phyloP scores from a whole-genome alignment of 2,888 invertebrate species.

The Myopa testacea region DNA sequence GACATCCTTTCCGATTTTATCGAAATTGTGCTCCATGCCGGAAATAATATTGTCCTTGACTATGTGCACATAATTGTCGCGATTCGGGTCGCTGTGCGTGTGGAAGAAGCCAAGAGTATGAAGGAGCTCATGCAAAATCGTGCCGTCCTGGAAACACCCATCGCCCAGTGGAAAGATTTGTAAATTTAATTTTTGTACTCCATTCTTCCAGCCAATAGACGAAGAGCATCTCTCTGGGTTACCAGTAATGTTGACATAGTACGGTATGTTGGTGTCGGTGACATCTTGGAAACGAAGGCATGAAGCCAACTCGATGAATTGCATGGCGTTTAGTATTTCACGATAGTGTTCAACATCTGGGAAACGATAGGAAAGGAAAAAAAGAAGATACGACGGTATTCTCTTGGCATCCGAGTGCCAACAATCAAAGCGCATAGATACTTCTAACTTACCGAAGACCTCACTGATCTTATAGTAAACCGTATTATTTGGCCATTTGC shows the following conservation, averaged over 20 bases:
- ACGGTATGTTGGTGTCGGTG: conserved; percentile 59
- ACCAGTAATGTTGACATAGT: conserved; percentile 54
- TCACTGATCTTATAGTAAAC: conserved; percentile 75
- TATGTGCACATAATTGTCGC: conserved; percentile 69
- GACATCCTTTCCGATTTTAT: conserved; percentile 71
- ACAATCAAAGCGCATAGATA: too few relatives aligned
- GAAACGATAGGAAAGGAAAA: too few relatives aligned
- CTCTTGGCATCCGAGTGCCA: too few relatives aligned
- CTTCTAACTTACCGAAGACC: background rate
- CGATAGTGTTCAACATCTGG: conserved; percentile 68
- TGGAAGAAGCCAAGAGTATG: conserved; percentile 84
- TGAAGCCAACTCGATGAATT: conserved; percentile 77
- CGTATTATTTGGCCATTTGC: conserved; percentile 75
- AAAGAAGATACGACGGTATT: too few relatives aligned
- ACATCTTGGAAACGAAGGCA: conserved; percentile 79
- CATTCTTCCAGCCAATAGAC: conserved; percentile 75
- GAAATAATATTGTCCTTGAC: conserved; percentile 65
- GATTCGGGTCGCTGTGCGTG: conserved; percentile 76
- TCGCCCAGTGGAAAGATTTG: conserved; percentile 53
- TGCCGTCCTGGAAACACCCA: conserved; percentile 68
- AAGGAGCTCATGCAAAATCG: conserved; percentile 81
- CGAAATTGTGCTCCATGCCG: conserved; percentile 77
- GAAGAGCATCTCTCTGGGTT: conserved; percentile 75
- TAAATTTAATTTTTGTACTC: conserved; percentile 63
- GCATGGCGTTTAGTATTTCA: conserved; percentile 76